These are phyloP conservation scores for Choreutis nemorana DNA, from an alignment of 2,888 invertebrate species.

Conservation along the genomic window DNA sequence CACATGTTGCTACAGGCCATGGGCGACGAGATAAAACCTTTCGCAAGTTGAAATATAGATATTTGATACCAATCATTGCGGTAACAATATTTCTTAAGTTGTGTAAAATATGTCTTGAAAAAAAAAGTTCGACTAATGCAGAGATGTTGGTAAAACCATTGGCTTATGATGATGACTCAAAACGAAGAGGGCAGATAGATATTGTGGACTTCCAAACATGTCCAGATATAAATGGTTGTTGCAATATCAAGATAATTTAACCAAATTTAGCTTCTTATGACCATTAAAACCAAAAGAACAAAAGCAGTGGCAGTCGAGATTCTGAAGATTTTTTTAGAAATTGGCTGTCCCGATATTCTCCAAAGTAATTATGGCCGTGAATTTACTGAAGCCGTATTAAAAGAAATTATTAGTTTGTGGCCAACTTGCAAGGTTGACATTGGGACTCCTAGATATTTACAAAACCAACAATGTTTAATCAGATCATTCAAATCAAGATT, in stretches of 20 bases:
- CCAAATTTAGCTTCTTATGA: no score
- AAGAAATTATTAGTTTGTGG: constrained; percentile 16
- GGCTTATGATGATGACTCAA: constrained; percentile 17
- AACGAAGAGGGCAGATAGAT: constrained; percentile 21
- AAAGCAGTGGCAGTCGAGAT: constrained; percentile 19
- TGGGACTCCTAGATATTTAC: constrained; percentile 10
- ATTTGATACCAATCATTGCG: constrained; percentile 12
- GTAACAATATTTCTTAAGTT: constrained; percentile 13
- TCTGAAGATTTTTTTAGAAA: constrained; percentile 16
- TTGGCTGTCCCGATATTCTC: constrained; percentile 12
- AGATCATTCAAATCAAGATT: constrained; percentile 4
- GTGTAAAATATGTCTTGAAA: constrained; percentile 13
- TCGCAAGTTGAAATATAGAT: constrained; percentile 13
- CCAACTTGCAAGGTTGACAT: constrained; percentile 12
- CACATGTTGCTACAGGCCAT: constrained; percentile 15
- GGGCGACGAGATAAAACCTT: constrained; percentile 18
- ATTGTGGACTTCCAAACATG: constrained; percentile 21
- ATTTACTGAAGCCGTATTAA: constrained; percentile 14
- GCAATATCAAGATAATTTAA: constrained; percentile 23
- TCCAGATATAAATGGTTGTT: constrained; percentile 24
- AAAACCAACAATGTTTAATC: constrained; percentile 12
- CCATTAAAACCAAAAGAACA: constrained; percentile 16
- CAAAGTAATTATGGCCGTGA: constrained; percentile 12
- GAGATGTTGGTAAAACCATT: constrained; percentile 19
- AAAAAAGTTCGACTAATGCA: constrained; percentile 13